Conservation (phyloP, 2,113 vertebrate genomes). For the Willisornis vidua region DNA sequence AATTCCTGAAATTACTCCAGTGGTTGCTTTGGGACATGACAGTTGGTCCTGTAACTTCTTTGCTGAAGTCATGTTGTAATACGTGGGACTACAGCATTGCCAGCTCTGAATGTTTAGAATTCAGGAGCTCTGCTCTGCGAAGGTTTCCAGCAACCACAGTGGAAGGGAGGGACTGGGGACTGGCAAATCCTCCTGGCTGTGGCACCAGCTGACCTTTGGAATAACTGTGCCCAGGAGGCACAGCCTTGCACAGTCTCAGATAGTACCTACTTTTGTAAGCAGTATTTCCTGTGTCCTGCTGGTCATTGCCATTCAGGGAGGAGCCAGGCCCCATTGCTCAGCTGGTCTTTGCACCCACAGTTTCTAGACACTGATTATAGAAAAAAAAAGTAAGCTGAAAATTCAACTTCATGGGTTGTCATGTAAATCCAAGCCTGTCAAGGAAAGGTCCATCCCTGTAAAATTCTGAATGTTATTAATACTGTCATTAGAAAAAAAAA, state of each 20-base stretch:
- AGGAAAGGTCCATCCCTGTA: background rate
- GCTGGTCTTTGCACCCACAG: background rate
- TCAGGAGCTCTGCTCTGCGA: background rate
- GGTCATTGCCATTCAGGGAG: background rate
- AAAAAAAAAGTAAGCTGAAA: background rate
- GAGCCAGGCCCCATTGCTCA: background rate
- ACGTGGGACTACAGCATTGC: background rate
- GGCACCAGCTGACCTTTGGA: background rate
- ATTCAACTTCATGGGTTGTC: background rate
- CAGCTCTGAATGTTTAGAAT: background rate
- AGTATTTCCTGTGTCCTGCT: background rate
- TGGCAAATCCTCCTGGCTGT: background rate
- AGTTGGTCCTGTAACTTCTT: background rate
- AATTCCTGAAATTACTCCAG: conserved; percentile 16
- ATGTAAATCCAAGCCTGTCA: background rate
- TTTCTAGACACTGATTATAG: background rate
- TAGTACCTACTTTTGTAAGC: background rate
- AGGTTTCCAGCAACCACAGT: background rate
- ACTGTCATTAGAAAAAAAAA: background rate
- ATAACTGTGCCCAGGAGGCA: background rate
- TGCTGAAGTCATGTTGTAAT: background rate
- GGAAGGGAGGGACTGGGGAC: background rate
- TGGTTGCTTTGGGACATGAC: background rate
- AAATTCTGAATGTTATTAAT: background rate
- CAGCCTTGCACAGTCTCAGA: background rate